These are phyloP conservation scores for Plebejus melissa DNA, from an alignment of 2,888 invertebrate species.

Conservation along the genomic window DNA sequence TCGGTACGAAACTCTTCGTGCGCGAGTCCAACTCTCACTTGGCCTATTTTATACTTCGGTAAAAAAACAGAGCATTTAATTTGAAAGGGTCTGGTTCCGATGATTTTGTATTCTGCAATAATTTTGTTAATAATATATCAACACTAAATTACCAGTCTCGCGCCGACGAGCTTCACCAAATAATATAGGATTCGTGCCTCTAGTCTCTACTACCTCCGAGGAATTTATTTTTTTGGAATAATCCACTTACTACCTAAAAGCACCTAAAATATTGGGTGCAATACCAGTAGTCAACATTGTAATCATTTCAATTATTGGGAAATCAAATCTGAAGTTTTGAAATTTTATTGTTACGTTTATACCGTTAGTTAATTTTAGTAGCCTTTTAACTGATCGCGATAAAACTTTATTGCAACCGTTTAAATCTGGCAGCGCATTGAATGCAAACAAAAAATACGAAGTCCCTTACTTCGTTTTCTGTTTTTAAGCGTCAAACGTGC, in stretches of 20 bases:
- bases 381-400: constrained; percentile 8
- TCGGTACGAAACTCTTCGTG: too few relatives aligned
- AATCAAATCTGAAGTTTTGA: constrained; percentile 13
- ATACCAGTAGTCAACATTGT: constrained; percentile 4
- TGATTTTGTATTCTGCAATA: constrained; percentile 53
- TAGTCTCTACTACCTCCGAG: too few relatives aligned
- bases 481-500: background rate
- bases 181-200: background rate
- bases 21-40: too few relatives aligned
- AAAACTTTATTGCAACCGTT: constrained; percentile 18
- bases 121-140: constrained; percentile 61
- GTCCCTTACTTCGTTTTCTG: background rate
- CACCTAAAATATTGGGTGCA: background rate
- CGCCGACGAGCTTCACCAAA: constrained; percentile 40
- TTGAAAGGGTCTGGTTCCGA: constrained; percentile 36
- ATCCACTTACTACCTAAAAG: background rate
- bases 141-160: constrained; percentile 61
- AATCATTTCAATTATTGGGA: constrained; percentile 1
- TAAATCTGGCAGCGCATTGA: constrained; percentile 7
- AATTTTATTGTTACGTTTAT: constrained; percentile 16
- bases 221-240: background rate
- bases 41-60: background rate
- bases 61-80: constrained; percentile 1
- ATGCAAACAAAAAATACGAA: constrained; percentile 8
- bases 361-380: constrained; percentile 14